These are phyloP conservation scores for Cichlasoma orientale DNA, from an alignment of 2,797 vertebrate species.

Conservation along the genomic window DNA sequence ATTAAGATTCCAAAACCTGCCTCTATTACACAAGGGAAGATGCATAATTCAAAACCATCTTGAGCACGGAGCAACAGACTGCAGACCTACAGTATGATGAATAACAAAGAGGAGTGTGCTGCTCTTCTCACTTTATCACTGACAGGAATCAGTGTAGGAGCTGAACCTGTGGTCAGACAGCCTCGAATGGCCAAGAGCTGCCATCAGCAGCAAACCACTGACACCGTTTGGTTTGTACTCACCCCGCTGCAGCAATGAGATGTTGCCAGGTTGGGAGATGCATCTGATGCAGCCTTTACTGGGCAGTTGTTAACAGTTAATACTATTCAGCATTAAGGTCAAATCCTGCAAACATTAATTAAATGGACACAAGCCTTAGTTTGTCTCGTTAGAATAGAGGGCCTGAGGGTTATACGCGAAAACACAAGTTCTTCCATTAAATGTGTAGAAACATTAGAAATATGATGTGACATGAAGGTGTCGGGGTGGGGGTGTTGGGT, in stretches of 20 bases:
- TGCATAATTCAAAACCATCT: conserved; percentile 64
- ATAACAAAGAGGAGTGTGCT: conserved; percentile 51
- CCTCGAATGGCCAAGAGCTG: conserved; percentile 7
- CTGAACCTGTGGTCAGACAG: conserved; percentile 18
- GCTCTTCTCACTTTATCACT: conserved; percentile 35
- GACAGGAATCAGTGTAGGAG: conserved; percentile 25
- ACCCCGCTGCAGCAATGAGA: conserved; percentile 32
- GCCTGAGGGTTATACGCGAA: neutral
- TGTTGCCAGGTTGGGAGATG: conserved; percentile 24
- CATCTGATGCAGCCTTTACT: conserved; percentile 29
- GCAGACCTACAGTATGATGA: conserved; percentile 52
- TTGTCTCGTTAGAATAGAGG: neutral
- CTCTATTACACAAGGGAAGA: conserved; percentile 44
- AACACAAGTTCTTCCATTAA: neutral
- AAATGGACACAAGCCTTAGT: neutral
- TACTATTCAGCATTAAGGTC: conserved; percentile 15
- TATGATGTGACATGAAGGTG: neutral
- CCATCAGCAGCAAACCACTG: neutral
- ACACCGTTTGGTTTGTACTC: conserved; percentile 16
- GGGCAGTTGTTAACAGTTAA: conserved; percentile 7
- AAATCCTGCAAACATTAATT: conserved; percentile 7
- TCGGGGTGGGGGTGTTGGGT: neutral
- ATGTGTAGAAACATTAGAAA: neutral
- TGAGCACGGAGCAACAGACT: conserved; percentile 43
- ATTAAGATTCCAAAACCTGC: conserved; percentile 45